These are phyloP conservation scores for Solea solea DNA, from an alignment of 2,113 vertebrate genomes.

Conservation along the genomic window DNA sequence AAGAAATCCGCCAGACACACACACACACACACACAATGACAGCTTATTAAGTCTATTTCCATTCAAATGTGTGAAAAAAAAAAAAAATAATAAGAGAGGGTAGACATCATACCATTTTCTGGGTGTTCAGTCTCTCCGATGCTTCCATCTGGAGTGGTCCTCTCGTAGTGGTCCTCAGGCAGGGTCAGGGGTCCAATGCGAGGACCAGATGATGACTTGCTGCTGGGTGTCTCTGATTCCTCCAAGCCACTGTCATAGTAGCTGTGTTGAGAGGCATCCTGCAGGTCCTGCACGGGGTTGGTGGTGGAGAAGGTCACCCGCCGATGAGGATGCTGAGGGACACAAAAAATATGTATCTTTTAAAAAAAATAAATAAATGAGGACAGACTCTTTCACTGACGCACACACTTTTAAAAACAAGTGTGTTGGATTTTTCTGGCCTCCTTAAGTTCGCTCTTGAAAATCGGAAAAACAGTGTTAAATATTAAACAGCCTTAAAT, in stretches of 20 bases:
- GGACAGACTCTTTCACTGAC: background rate
- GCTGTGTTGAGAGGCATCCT: conserved; percentile 97
- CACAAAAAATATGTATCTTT: conserved; percentile 30
- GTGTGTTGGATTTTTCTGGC: conserved; percentile 18
- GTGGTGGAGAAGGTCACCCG: conserved; percentile 98
- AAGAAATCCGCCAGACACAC: conserved; percentile 44
- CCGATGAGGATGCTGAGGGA: conserved; percentile 94
- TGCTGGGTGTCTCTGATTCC: conserved; percentile 98
- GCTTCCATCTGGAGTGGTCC: conserved; percentile 98
- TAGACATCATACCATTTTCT: conserved; percentile 88
- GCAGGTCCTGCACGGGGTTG: conserved; percentile 96
- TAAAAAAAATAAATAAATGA: background rate
- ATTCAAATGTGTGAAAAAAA: conserved; percentile 61
- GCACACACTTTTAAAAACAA: conserved; percentile 10
- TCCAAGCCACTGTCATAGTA: conserved; percentile 98
- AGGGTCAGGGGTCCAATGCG: conserved; percentile 95
- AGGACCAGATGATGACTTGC: conserved; percentile 96
- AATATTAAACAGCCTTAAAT: conserved; percentile 71
- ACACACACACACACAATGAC: conserved; percentile 11
- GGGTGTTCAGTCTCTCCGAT: conserved; percentile 99
- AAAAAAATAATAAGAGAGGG: conserved; percentile 4
- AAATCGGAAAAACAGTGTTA: conserved; percentile 68
- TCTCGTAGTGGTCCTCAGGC: conserved; percentile 97
- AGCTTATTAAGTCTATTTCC: conserved; percentile 48
- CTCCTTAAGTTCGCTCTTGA: conserved; percentile 58